phyloP scores from a whole-genome alignment of 2,888 invertebrate species.

The Pterostichus madidus region DNA sequence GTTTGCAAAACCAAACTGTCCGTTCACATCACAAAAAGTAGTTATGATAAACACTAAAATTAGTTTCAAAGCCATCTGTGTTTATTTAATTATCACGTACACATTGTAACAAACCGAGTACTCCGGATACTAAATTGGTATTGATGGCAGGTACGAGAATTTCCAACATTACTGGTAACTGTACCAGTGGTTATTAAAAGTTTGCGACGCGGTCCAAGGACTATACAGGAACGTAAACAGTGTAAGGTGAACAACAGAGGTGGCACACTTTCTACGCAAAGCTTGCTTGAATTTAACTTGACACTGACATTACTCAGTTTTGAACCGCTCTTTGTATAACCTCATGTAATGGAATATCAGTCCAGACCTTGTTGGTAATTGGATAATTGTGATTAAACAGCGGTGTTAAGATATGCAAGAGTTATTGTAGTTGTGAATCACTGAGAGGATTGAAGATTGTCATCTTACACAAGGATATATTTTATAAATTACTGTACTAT shows the following conservation, averaged over 20 bases:
- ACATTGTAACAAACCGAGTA: not conserved
- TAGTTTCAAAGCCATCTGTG: not conserved
- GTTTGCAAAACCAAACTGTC: constrained; percentile 16
- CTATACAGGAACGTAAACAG: not conserved
- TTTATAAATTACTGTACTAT: not conserved
- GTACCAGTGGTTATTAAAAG: not conserved
- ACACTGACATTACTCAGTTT: not conserved
- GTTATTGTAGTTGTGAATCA: not conserved
- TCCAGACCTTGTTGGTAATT: constrained; percentile 1
- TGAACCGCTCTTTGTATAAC: not conserved
- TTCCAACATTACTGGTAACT: constrained; percentile 6
- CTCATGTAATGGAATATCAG: not conserved
- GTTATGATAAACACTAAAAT: not conserved
- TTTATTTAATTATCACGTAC: not conserved
- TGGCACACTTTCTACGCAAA: constrained; percentile 4
- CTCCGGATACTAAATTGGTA: constrained; percentile 9
- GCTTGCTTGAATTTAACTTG: constrained; percentile 3
- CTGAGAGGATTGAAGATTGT: not conserved
- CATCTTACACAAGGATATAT: not conserved
- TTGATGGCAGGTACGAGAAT: not conserved
- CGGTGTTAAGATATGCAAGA: not conserved
- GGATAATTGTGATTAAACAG: not conserved
- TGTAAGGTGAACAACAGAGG: not conserved
- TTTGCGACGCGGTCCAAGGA: not conserved
- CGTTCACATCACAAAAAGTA: not conserved